Conservation (phyloP, 2,888 invertebrate genomes). For the Siphlonurus alternatus region DNA sequence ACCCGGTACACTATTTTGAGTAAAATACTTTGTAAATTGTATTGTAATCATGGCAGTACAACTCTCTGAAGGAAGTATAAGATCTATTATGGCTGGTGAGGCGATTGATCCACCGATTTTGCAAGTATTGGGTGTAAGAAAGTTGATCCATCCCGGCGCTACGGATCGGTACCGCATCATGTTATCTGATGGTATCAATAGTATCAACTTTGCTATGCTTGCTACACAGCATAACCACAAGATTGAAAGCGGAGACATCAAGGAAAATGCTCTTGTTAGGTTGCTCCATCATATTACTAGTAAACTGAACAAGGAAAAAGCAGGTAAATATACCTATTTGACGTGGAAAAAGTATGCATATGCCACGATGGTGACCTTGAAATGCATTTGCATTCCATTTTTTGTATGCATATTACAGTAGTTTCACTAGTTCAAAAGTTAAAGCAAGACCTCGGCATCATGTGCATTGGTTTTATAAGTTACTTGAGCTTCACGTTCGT, state of each 20-base stretch:
- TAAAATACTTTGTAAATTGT: too few relatives aligned
- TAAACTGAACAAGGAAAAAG: constrained; percentile 41
- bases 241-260: constrained; percentile 44
- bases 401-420: too few relatives aligned
- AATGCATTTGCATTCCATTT: too few relatives aligned
- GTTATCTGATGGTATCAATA: constrained; percentile 71
- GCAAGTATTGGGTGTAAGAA: constrained; percentile 66
- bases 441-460: too few relatives aligned
- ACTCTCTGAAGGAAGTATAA: not conserved
- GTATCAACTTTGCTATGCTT: constrained; percentile 80
- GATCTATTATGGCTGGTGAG: constrained; percentile 57
- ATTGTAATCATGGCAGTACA: not conserved
- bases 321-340: too few relatives aligned
- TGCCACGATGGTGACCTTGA: too few relatives aligned
- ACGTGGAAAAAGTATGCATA: too few relatives aligned
- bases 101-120: constrained; percentile 54
- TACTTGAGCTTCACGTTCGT: too few relatives aligned
- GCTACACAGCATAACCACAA: constrained; percentile 62
- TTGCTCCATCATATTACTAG: constrained; percentile 71
- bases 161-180: constrained; percentile 63
- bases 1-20: too few relatives aligned
- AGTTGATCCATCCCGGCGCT: constrained; percentile 45
- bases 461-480: too few relatives aligned
- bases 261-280: constrained; percentile 57
- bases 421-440: too few relatives aligned